These are phyloP conservation scores for Ormyrus pomaceus DNA, from an alignment of 2,888 invertebrate species.

Conservation along the genomic window DNA sequence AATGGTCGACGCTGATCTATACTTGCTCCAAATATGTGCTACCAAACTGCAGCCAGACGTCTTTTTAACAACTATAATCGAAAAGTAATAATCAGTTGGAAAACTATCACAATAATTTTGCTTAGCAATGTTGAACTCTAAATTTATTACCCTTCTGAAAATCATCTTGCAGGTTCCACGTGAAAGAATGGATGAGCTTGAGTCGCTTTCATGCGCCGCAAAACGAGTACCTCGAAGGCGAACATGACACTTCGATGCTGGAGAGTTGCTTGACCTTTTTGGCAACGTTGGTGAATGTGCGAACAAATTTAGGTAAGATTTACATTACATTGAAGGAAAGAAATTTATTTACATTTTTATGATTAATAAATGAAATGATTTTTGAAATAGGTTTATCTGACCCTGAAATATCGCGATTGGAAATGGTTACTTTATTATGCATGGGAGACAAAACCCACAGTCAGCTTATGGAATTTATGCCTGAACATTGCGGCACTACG, in stretches of 20 bases:
- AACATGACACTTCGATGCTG: conserved; percentile 92
- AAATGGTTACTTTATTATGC: conserved; percentile 94
- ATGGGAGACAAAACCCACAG: conserved; percentile 97
- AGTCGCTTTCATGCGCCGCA: conserved; percentile 82
- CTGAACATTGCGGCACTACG: conserved; percentile 95
- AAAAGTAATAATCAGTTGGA: conserved; percentile 80
- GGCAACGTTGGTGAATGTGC: conserved; percentile 89
- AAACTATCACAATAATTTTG: neutral
- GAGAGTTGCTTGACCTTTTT: conserved; percentile 95
- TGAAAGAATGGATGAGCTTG: conserved; percentile 90
- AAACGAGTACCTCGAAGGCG: conserved; percentile 81
- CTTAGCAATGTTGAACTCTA: neutral
- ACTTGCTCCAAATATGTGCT: conserved; percentile 94
- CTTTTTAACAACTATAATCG: conserved; percentile 90
- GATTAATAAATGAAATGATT: neutral
- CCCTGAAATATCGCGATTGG: conserved; percentile 85
- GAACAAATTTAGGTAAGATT: conserved; percentile 88
- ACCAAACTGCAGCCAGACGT: conserved; percentile 91
- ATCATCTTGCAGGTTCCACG: conserved; percentile 83
- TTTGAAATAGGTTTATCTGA: conserved; percentile 78
- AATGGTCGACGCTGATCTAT: conserved; percentile 98
- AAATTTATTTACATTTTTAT: neutral
- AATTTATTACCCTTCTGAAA: neutral
- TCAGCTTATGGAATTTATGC: conserved; percentile 95
- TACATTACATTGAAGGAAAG: neutral